phyloP scores from a whole-genome alignment of 2,797 vertebrate genomes.

The Acanthiza pusilla region DNA sequence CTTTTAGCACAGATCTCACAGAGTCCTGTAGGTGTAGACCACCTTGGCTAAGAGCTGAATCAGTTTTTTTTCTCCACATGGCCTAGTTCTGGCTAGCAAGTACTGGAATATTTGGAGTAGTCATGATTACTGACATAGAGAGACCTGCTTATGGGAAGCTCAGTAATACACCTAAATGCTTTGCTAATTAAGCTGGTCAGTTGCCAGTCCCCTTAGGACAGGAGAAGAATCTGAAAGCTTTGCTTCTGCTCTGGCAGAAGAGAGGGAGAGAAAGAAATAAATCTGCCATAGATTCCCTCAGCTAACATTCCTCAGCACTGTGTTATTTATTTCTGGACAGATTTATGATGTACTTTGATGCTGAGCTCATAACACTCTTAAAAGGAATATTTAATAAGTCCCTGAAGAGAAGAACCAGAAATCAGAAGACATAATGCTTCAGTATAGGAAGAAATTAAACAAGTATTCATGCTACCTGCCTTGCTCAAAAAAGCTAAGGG shows the following conservation, averaged over 20 bases:
- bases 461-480: not conserved
- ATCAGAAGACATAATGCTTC: not conserved
- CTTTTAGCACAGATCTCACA: not conserved
- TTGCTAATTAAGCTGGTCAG: not conserved
- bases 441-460: not conserved
- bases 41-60: not conserved
- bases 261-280: not conserved
- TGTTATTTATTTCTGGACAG: not conserved
- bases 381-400: conserved; percentile 19
- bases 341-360: conserved; percentile 8
- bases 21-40: not conserved
- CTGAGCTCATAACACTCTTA: not conserved
- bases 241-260: not conserved
- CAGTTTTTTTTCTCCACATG: not conserved
- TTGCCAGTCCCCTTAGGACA: not conserved
- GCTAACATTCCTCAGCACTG: not conserved
- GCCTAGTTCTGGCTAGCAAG: not conserved
- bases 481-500: not conserved
- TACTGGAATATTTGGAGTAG: not conserved
- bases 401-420: not conserved
- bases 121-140: not conserved
- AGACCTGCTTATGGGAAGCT: not conserved
- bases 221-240: not conserved
- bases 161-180: not conserved
- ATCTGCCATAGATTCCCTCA: not conserved